Evolutionary conservation across 2,797 vertebrate species (phyloP), one percentile per base, ranked within the genome.

Genomic region (Potorous gilbertii): DNA sequence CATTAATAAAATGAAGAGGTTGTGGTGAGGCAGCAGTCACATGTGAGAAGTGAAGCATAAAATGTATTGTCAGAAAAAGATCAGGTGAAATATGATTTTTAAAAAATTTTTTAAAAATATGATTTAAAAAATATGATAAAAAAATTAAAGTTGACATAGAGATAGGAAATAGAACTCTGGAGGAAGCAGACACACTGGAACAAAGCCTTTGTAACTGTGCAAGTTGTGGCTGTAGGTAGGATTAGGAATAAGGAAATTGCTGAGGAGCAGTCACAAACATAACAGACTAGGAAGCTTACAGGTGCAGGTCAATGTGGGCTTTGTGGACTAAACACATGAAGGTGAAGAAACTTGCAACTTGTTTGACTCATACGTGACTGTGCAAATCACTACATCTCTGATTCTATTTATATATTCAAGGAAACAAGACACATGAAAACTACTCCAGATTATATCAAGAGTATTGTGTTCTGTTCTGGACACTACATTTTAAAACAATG

Each of bases 81-180:
- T 62, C 3, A 93, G 50, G 16, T n/a, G 5, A 94, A 66, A 5
- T 27, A 0, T 11, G 89, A n/a, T 96, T 55, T 55, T 14, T 16
- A 90, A 92, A 91, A 92, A 92, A 28, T 8, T 1, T 50, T 50
- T 50, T 50, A 50, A 50, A 50, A 50, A 50, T 50, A 50, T 50
- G 50, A 50, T 50, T 50, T 50, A 50, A 50, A 50, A 50, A 50
- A 50, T 50, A 50, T 50, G 50, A 50, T 92, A 0, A 4, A 95
- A 57, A 0, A 18, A 5, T 52, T 98, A 90, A 12, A 62, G 97
- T 95, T 96, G 95, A 91, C 59, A 56, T 93, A 59, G 94, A 28
- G 50, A 97, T 18, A 96, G 16, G 96, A 96, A 97, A 81, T 89
- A 97, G 95, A 96, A 95, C 90, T 96, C 92, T 4, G 12, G 94